Conservation (phyloP, 2,888 invertebrate genomes). For the Pachydiplax longipennis region DNA sequence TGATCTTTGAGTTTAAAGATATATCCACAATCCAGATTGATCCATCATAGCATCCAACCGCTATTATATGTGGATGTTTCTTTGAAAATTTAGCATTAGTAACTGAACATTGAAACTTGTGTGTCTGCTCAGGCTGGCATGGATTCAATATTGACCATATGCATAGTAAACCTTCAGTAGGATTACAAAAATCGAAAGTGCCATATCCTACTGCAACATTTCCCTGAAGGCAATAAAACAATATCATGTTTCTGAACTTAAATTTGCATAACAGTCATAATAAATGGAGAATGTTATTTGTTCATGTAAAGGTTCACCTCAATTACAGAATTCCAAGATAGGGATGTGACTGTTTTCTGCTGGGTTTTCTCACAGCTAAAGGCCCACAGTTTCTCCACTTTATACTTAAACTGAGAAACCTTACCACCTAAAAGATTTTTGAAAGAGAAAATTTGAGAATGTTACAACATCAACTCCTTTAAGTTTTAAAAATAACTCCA, state of each 20-base stretch:
- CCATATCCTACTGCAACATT: slow-evolving; percentile 13
- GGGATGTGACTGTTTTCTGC: slow-evolving; percentile 67
- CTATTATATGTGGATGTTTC: slow-evolving; percentile 73
- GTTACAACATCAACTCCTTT: not conserved
- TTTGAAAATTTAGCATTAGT: slow-evolving; percentile 74
- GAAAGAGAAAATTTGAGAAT: too few relatives aligned
- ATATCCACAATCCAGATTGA: slow-evolving; percentile 75
- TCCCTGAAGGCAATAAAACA: not conserved
- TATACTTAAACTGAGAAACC: slow-evolving; percentile 68
- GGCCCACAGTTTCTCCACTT: slow-evolving; percentile 72
- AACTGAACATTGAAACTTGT: slow-evolving; percentile 69
- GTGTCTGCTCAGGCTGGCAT: slow-evolving; percentile 74
- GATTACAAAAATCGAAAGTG: not conserved
- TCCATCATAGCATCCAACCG: slow-evolving; percentile 79
- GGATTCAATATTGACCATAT: slow-evolving; percentile 65
- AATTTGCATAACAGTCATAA: not conserved
- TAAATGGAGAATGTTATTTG: not conserved
- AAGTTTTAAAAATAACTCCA: not conserved
- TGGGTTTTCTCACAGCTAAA: slow-evolving; percentile 64
- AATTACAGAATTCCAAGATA: slow-evolving; percentile 73
- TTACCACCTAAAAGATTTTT: not conserved
- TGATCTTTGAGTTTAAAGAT: slow-evolving; percentile 63
- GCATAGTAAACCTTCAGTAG: not conserved
- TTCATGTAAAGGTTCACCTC: not conserved
- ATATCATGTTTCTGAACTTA: not conserved